Base-by-base conservation (phyloP, 2,113 vertebrate genomes). In the Myxocyprinus asiaticus region DNA sequence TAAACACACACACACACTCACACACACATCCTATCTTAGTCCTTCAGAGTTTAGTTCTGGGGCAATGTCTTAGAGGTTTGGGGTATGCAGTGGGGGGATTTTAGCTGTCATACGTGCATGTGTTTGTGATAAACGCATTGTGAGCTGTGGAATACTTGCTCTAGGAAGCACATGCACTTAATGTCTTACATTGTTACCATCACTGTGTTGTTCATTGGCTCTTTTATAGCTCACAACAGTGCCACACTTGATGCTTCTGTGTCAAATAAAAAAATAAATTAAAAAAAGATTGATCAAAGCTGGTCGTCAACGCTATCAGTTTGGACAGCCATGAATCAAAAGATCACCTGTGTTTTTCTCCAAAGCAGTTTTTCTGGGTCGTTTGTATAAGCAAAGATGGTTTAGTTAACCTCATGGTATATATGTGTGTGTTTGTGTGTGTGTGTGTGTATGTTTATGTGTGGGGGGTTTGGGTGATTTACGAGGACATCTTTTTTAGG, bases 1-100 rank as follows among this genome's bases (percentile, higher is more conserved):
- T 17, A 56, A 15, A 65, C 69, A 56, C 73, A 63, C 53, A 62
- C 45, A 33, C 43, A 11, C 15, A 9, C 74, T 55, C 22, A 76
- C 4, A 17, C 42, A 45, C 14, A 17, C 33, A 74, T 87, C 88
- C 88, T 90, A 89, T 87, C 89, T 90, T 83, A 87, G 86, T 86
- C 85, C 86, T 70, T 65, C 68, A 10, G 84, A 82, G 88, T 90
- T 90, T 88, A 88, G 79, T 77, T 82, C 65, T 85, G 77, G 88
- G 89, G 82, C 86, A 86, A 62, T 53, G 63, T 74, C 17, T 45
- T 14, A 47, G 51, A 63, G 5, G 14, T 47, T 59, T 67, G 11
- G 5, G 67, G 59, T 70, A 55, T 11, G 6, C 22, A 33, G 12
- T 42, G 33, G 33, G 33, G 44, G 7, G n/a, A 58, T 64, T 83